Conservation (phyloP, 2,797 vertebrate genomes). For the Catostomus latipinnis region DNA sequence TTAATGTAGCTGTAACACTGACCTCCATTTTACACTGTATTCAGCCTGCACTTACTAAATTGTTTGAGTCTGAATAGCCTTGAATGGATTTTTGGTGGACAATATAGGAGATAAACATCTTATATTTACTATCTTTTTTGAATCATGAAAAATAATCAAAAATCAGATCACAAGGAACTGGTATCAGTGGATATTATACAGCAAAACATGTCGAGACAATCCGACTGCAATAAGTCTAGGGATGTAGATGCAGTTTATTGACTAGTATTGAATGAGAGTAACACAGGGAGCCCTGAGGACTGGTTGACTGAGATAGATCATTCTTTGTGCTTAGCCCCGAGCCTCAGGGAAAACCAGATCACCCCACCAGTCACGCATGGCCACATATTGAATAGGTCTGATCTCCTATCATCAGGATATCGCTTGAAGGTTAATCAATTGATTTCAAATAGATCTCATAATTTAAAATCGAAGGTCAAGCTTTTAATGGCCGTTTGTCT, state of each 20-base stretch:
- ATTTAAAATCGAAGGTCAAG: constrained; percentile 71
- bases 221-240: background rate
- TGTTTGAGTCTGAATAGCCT: background rate
- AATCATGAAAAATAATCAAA: background rate
- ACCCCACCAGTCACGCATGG: constrained; percentile 44
- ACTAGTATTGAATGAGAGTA: constrained; percentile 22
- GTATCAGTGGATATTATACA: background rate
- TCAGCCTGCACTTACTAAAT: background rate
- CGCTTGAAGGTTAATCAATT: constrained; percentile 69
- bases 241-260: constrained; percentile 33
- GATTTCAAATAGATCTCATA: constrained; percentile 68
- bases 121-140: background rate
- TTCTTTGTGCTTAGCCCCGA: constrained; percentile 54
- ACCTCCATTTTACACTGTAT: constrained; percentile 6
- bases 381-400: constrained; percentile 60
- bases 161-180: background rate
- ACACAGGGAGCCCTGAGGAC: constrained; percentile 28
- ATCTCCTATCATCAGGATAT: constrained; percentile 55
- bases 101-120: background rate
- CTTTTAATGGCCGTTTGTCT: constrained; percentile 68
- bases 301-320: constrained; percentile 54
- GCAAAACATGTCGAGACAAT: background rate
- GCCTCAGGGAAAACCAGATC: constrained; percentile 42
- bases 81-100: background rate
- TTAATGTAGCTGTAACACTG: background rate